Evolutionary conservation across 1,140 invertebrate species (phyloP), one percentile per base, ranked within the genome.

Genomic region (Cotesia typhae): DNA sequence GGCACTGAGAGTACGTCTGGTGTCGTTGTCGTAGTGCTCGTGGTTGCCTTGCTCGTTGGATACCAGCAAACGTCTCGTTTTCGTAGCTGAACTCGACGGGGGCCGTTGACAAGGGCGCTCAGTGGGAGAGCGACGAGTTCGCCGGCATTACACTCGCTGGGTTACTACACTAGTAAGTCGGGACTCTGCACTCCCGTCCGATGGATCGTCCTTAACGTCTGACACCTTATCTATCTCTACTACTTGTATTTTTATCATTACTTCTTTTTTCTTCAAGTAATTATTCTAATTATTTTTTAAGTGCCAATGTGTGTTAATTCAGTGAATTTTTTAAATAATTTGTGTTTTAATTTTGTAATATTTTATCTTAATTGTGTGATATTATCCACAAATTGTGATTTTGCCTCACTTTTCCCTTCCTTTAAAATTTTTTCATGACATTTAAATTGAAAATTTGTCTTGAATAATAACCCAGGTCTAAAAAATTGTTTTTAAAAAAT

Each of bases 1-100:
- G 61, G 70, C 70, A 65, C 70, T 71, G 70, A 28, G 5, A 66
- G 35, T 71, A 52, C 38, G 70, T 71, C 61, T 71, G 41, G 17
- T 9, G 37, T 65, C 36, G 36, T 65, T 14, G 69, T 36, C 59
- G 59, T 51, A 59, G 57, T 36, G 12, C 17, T n/a, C 38, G 69
- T 66, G 38, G 41, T 66, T 35, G 69, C 35, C 60, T 20, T 35
- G 60, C 17, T 35, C 41, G 51, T 38, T 63, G 37, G 53, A 68
- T 67, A 53, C 51, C 35, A 10, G 28, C 28, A 28, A 28, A 47
- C 41, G 41, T 47, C 41, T 47, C 41, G 65, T 53, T 47, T 10
- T 47, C 41, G 65, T 53, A 67, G 17, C n/a, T 17, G 55, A 4
- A 14, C 5, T 10, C 5, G 36, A 41, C 67, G 67, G 57, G 67